Base-by-base conservation (phyloP, 2,797 vertebrate species). In the Pteronotus mesoamericanus region DNA sequence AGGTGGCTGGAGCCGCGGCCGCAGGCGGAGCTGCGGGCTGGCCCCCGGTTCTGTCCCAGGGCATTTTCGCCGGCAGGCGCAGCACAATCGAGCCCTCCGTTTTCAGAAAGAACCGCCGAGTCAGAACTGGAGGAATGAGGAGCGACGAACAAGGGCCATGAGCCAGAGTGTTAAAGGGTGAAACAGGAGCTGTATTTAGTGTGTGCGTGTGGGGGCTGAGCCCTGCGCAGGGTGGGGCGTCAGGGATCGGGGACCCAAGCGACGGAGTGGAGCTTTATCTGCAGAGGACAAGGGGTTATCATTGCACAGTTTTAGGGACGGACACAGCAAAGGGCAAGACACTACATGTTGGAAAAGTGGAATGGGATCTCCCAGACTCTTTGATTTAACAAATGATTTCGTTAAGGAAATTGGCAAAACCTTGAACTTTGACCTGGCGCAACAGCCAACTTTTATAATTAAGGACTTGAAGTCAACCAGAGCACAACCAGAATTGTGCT, bases 91-190 rank as follows among this genome's bases (percentile, higher is more conserved):
- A 34, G 72, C 53, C 61, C 68, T 32, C 32, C n/a, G 5, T 61
- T 84, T 95, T 37, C 74, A 82, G 44, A 82, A 94, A 80, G 42
- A 59, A 68, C 22, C 48, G 71, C 64, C 57, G 71, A 42, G 86
- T 78, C 9, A 53, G 84, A 84, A 39, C 19, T 12, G 74, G 24
- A 29, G 22, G n/a, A 80, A 59, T 26, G 37, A 85, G 77, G 46
- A 87, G 78, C 46, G 84, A 55, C 42, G 53, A 88, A 46, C 61
- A 42, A 89, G 69, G 69, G 84, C 46, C 26, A 6, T 29, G 77
- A 92, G 42, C 51, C 34, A 11, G 39, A 78, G 37, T 68, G 92
- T 59, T 55, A 57, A 82, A 91, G 61, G 86, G 71, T 37, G 69
- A 90, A 77, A 42, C 26, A 71, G 37, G 24, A 39, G 29, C 68